Base-by-base conservation (phyloP, 2,888 invertebrate species). In the Saturnia pavonia region DNA sequence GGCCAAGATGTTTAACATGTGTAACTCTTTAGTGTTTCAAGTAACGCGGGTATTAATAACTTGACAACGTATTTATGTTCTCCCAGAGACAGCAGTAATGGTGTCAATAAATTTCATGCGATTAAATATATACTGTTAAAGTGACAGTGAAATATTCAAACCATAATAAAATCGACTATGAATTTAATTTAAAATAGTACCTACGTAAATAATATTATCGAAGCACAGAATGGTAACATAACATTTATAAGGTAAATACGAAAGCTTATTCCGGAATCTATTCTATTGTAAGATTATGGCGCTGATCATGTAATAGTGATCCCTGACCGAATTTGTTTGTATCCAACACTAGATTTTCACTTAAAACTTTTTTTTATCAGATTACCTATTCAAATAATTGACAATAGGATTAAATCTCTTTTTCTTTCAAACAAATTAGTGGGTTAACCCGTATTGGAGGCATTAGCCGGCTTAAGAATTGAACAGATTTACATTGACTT, bases 1-100 rank as follows among this genome's bases (percentile, higher is more conserved):
- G 76, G 76, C 75, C 76, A 76, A 78, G 80, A 81, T 78, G 81
- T 80, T 82, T 73, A 86, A 87, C 90, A 90, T 82, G 81, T 90
- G 89, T 86, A 82, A 78, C 77, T 78, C 79, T 85, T 83, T 87
- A 85, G 78, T 78, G 80, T 78, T 77, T 80, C 76, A 78, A 81
- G 83, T 83, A 82, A 84, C 85, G 80, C 70, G 78, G 69, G 78
- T 88, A 91, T 90, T 88, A 88, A 89, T 91, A 90, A 79, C 84
- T 86, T 85, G 90, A 85, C 88, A 89, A 89, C 87, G 83, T 88
- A 90, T 90, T 90, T 89, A 91, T 89, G 87, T 74, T 79, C 81
- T 80, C 79, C 75, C 74, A 80, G 77, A 81, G 88, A 84, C 87
- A 83, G 80, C 82, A 80, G 84, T 88, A 88, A 90, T 85, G 86